Evolutionary conservation across 2,888 invertebrate species (phyloP).

Genomic region (Macropis europaea): DNA sequence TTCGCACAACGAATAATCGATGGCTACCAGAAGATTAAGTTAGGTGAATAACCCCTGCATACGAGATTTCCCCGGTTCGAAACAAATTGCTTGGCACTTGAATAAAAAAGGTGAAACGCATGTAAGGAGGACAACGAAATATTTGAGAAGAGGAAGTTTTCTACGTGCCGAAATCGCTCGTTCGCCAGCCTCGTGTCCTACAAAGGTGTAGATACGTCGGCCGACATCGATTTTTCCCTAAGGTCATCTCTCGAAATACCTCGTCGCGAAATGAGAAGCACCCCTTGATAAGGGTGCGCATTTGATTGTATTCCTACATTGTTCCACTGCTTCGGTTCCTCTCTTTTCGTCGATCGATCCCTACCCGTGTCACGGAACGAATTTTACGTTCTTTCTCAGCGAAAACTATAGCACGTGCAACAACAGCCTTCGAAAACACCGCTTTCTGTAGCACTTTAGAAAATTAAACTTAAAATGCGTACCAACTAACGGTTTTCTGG

Average conservation of each 20-base stretch:
- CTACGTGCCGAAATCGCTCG: constrained; percentile 27
- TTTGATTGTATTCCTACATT: constrained; percentile 36
- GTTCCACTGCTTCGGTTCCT: constrained; percentile 22
- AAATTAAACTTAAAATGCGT: no score
- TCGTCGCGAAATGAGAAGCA: constrained; percentile 28
- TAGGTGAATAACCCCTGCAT: no score
- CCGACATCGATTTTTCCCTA: constrained; percentile 65
- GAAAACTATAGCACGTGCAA: no score
- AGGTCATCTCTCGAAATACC: constrained; percentile 64
- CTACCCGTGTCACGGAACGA: constrained; percentile 7
- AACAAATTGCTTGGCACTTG: neutral
- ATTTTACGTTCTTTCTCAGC: neutral
- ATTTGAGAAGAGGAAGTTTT: constrained; percentile 2
- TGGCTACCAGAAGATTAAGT: neutral
- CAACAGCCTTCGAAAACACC: no score
- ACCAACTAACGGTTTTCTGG: no score
- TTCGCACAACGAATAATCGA: neutral
- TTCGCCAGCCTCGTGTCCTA: constrained; percentile 40
- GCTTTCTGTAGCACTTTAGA: no score
- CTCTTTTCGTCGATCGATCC: constrained; percentile 2
- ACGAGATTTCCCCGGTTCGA: neutral
- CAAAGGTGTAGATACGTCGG: constrained; percentile 47
- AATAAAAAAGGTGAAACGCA: neutral
- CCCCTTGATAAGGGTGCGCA: constrained; percentile 33
- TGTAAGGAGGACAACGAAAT: neutral